phyloP scores from a whole-genome alignment of 2,113 vertebrate genomes.

The Tricholaema leucomelas region DNA sequence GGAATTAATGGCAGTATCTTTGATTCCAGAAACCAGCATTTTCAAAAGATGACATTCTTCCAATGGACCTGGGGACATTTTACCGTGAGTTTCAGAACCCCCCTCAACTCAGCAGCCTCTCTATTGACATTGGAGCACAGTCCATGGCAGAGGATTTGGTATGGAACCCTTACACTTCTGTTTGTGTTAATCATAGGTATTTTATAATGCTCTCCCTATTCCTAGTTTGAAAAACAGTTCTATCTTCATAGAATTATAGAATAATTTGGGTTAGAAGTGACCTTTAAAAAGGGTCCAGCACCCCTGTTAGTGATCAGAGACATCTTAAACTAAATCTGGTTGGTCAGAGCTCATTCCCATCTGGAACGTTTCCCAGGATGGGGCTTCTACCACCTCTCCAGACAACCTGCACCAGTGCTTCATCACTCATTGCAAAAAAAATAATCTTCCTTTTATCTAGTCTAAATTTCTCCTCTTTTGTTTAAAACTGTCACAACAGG shows the following conservation, averaged over 20 bases:
- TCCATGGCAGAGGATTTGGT: slow-evolving; percentile 99
- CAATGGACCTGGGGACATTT: slow-evolving; percentile 98
- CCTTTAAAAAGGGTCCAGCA: neutral
- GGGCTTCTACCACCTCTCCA: neutral
- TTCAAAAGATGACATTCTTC: slow-evolving; percentile 96
- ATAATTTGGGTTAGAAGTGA: neutral
- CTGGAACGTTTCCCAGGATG: neutral
- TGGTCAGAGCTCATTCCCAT: neutral
- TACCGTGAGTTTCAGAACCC: slow-evolving; percentile 99
- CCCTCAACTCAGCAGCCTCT: slow-evolving; percentile 94
- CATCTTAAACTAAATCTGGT: neutral
- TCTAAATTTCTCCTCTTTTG: neutral
- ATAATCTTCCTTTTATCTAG: neutral
- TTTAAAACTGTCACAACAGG: neutral
- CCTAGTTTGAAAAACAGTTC: neutral
- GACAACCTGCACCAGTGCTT: neutral
- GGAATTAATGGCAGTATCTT: slow-evolving; percentile 9
- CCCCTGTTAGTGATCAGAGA: neutral
- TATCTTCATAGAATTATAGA: neutral
- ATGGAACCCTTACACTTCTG: slow-evolving; percentile 46
- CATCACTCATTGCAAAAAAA: neutral
- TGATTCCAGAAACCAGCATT: slow-evolving; percentile 92
- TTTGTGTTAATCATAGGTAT: neutral
- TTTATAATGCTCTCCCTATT: neutral
- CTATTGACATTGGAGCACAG: slow-evolving; percentile 93